These are phyloP conservation scores for Cossypha polioptera DNA, from an alignment of 2,797 vertebrate genomes.

Conservation along the genomic window DNA sequence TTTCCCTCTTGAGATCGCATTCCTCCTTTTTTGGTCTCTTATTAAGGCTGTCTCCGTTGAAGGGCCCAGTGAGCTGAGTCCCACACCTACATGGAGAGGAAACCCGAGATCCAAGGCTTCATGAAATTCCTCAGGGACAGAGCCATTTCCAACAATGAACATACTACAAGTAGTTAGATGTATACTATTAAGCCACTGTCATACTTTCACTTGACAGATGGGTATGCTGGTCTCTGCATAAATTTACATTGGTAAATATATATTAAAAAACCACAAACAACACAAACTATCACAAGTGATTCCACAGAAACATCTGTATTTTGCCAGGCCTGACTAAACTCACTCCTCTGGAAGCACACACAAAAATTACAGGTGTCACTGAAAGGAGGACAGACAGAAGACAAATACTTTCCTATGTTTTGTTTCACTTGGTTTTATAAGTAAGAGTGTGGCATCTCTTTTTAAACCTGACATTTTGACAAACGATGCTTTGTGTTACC, in stretches of 20 bases:
- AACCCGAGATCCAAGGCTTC: background rate
- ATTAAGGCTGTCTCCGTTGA: background rate
- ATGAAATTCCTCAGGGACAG: background rate
- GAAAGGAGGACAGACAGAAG: background rate
- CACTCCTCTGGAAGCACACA: background rate
- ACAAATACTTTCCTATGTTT: background rate
- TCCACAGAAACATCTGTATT: background rate
- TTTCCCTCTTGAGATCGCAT: fast-evolving
- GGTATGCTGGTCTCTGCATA: background rate
- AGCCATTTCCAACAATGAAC: background rate
- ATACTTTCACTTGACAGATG: background rate
- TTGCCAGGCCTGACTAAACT: background rate
- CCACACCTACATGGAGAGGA: background rate
- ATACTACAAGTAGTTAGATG: background rate
- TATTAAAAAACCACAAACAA: background rate
- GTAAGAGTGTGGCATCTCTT: background rate
- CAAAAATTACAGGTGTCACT: background rate
- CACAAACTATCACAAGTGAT: background rate
- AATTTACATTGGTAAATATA: background rate
- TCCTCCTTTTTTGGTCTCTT: background rate
- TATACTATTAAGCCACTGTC: background rate
- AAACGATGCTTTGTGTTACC: conserved; percentile 29
- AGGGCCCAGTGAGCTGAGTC: background rate
- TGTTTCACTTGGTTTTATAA: conserved; percentile 2
- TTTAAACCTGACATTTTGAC: conserved; percentile 36